Conservation (phyloP, 2,113 vertebrate species). For the Bubo scandiacus region DNA sequence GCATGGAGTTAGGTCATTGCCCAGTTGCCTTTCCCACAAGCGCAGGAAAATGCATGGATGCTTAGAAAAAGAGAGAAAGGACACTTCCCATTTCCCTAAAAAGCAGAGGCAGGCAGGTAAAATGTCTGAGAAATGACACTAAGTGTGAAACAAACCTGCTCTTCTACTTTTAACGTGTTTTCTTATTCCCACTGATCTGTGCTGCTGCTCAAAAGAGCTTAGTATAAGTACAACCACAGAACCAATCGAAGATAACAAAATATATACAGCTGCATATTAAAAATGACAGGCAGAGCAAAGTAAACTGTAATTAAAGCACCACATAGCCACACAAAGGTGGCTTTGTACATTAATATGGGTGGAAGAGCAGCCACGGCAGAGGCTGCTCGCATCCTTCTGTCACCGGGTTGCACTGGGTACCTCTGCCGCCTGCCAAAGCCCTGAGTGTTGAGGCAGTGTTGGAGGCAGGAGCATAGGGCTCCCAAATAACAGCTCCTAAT, state of each 20-base stretch:
- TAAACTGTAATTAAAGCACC: neutral
- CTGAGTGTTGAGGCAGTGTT: neutral
- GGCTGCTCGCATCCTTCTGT: neutral
- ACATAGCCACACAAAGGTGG: neutral
- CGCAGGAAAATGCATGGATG: neutral
- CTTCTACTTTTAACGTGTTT: neutral
- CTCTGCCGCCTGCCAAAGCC: neutral
- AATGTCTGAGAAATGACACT: neutral
- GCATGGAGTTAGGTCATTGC: neutral
- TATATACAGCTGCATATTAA: neutral
- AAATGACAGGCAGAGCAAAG: neutral
- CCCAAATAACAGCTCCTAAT: neutral
- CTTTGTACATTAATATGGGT: accelerated
- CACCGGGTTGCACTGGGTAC: accelerated
- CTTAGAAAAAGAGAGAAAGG: neutral
- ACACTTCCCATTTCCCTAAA: neutral
- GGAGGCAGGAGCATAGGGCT: neutral
- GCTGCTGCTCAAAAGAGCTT: neutral
- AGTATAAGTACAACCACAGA: neutral
- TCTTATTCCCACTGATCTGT: neutral
- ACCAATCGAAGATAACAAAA: neutral
- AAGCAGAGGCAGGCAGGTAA: neutral
- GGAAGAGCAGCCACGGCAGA: accelerated
- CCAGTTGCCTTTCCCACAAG: neutral
- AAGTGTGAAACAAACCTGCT: neutral